phyloP scores from a whole-genome alignment of 2,797 vertebrate species.

The Yasuhikotakia modesta region DNA sequence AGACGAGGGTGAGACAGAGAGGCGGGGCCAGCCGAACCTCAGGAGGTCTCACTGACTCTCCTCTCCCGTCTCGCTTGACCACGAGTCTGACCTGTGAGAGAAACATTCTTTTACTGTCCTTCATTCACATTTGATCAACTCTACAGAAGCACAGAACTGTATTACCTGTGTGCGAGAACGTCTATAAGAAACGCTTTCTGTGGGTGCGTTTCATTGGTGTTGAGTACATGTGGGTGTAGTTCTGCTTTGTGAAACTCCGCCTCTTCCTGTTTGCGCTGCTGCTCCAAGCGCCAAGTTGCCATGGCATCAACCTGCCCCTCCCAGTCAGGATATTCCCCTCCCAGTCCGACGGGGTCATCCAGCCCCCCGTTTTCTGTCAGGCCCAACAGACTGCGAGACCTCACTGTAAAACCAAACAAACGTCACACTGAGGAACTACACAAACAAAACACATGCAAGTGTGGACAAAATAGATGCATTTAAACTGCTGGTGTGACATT shows the following conservation, averaged over 20 bases:
- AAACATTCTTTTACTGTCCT: background rate
- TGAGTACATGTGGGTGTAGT: conserved; percentile 71
- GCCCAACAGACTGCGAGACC: conserved; percentile 89
- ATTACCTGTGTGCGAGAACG: conserved; percentile 85
- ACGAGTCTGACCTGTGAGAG: conserved; percentile 71
- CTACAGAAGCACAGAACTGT: background rate
- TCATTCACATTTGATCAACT: background rate
- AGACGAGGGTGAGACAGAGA: conserved; percentile 20
- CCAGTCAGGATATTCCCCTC: conserved; percentile 81
- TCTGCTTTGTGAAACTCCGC: conserved; percentile 69
- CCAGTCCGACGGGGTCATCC: conserved; percentile 82
- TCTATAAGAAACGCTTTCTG: conserved; percentile 84
- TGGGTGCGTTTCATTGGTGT: conserved; percentile 79
- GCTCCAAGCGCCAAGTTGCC: conserved; percentile 76
- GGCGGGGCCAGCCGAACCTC: conserved; percentile 65
- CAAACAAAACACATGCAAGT: background rate
- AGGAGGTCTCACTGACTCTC: conserved; percentile 91
- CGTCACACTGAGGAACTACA: background rate
- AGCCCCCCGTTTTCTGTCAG: conserved; percentile 80
- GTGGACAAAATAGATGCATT: no score
- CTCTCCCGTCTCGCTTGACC: conserved; percentile 83
- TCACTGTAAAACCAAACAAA: conserved; percentile 74
- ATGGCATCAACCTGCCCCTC: conserved; percentile 78
- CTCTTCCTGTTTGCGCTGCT: conserved; percentile 69
- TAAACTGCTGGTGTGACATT: no score